Evolutionary conservation across 2,113 vertebrate genomes (phyloP), one percentile per base, ranked within the genome.

Genomic region (Neolamprologus caudopunctatus): DNA sequence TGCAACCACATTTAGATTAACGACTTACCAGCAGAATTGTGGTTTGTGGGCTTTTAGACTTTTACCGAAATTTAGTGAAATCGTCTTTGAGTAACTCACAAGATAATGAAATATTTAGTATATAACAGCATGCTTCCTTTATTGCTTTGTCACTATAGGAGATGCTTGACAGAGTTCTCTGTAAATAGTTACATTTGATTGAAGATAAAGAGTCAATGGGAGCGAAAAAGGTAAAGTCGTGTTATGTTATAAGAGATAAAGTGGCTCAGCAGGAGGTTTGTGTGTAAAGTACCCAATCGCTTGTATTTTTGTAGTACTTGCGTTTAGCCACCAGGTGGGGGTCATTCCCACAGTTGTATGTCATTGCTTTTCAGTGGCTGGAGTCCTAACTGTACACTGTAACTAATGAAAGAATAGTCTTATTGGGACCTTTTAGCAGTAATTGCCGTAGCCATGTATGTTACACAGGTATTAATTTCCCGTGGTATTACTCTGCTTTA

Each of bases 311-410:
- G 91, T 87, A 90, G 73, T 94, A 10, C 66, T 21, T 13, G 2
- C 6, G 2, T 90, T 35, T 37, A 17, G 55, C 92, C 92, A 94
- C 89, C 47, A 91, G 93, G 66, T 83, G 91, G 92, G 12, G 55
- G 58, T 87, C 82, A 83, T 87, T 53, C 12, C 80, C 57, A 80
- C 16, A 31, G 54, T 54, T 83, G 13, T 40, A 33, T 37, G 3
- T 78, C 24, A 9, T 5, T 85, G 24, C 35, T 33, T 85, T 42
- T 45, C 19, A 28, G 54, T 63, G n/a, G 54, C 9, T 26, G 68
- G 12, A 16, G 45, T 47, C 63, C 51, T 16, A 24, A 51, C 35
- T 79, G 42, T 83, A 83, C 61, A 12, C 8, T 81, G 26, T 55
- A 26, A 13, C 13, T 71, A 21, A 71, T 75, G 21, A 37, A 82